A percentile compares a stretch with the other conserved stretches of the same genome.
Conservation (phyloP, 2,797 vertebrate species). For the Enteromius treurensis region DNA sequence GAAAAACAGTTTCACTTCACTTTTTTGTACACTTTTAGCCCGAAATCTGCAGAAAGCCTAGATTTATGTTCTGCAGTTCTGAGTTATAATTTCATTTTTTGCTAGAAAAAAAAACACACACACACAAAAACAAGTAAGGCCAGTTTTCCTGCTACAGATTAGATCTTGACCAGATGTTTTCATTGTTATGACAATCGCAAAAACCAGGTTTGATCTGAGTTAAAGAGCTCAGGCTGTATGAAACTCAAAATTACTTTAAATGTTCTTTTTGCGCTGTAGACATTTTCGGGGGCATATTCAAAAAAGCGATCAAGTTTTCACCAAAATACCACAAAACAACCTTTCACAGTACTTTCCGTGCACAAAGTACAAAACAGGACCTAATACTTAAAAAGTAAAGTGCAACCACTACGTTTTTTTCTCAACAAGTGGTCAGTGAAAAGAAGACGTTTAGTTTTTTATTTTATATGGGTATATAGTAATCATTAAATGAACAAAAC, state of each 20-base stretch:
- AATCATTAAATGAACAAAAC: background rate
- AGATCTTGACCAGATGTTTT: constrained; percentile 28
- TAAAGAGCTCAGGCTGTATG: background rate
- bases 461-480: background rate
- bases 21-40: constrained; percentile 2
- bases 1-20: constrained; percentile 22
- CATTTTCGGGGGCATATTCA: background rate
- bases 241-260: background rate
- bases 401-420: background rate
- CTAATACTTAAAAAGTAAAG: background rate
- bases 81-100: background rate
- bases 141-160: constrained; percentile 28
- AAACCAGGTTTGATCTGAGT: background rate
- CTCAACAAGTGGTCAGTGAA: background rate
- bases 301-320: background rate
- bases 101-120: background rate
- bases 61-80: background rate
- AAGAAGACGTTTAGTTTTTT: background rate
- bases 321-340: too few relatives aligned
- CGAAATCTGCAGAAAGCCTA: constrained; percentile 1
- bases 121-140: background rate
- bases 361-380: background rate
- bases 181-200: background rate
- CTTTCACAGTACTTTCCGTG: background rate
- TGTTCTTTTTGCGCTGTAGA: background rate